Evolutionary conservation across 2,113 vertebrate species (phyloP), one percentile per base, ranked within the genome.

Genomic region (Centropus bengalensis): DNA sequence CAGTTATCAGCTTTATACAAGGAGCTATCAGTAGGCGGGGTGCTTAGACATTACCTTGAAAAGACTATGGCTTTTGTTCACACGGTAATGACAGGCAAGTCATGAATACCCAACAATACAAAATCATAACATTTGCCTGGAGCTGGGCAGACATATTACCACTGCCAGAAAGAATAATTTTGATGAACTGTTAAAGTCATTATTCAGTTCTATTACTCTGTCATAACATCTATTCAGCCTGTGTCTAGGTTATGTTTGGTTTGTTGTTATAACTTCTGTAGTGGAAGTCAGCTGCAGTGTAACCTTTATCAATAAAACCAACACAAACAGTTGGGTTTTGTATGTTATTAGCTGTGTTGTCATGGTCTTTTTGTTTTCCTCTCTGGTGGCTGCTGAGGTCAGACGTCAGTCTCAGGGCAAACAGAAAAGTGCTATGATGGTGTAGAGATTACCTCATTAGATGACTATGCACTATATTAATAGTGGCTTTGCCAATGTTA

Each of bases 401-500:
- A 97, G 90, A 92, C 24, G 7, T 94, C 95, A 88, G 89, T 93
- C 93, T 86, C 67, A 8, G 86, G 90, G 76, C 82, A 82, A 89
- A 71, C 73, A 81, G 82, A 91, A 93, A 45, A 83, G 54, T 5
- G 3, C 81, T 82, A 18, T 33, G 82, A 77, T 79, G 89, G 83
- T 76, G 55, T 40, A 63, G 82, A 94, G 84, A 92, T 97, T 73
- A 97, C 94, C 88, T 97, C 96, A 97, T 91, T 94, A 92, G 87
- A 80, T 27, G 63, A 36, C 94, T 96, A 94, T 96, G 95, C 3
- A 16, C 93, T 90, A 19, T 70, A 38, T 91, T 94, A 92, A 89
- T 45, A 89, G 82, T 87, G 75, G 56, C 79, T 95, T 97, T 93
- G 82, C 88, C 55, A 74, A 5, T 98, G 98, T 98, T 98, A 96